Conservation (phyloP, 1,140 invertebrate species). For the Cheumatopsyche charites region DNA sequence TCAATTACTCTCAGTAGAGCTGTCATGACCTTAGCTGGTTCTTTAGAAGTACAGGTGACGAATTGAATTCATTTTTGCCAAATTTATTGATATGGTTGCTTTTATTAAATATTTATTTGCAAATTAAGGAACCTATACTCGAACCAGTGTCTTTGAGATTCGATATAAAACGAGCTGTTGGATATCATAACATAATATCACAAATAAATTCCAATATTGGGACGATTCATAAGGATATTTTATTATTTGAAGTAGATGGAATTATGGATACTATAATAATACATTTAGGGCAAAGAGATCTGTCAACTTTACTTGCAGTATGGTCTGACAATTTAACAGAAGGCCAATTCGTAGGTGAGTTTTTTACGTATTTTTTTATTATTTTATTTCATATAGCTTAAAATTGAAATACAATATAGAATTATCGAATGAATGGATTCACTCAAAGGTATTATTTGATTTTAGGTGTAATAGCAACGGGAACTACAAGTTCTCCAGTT, state of each 20-base stretch:
- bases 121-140: constrained; percentile 72
- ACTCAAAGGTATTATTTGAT: too few species aligned
- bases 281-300: constrained; percentile 75
- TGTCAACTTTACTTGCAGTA: constrained; percentile 71
- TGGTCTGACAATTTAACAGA: constrained; percentile 70
- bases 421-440: too few species aligned
- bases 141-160: constrained; percentile 76
- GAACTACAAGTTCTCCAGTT: constrained; percentile 50
- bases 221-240: constrained; percentile 51
- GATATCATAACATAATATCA: constrained; percentile 53
- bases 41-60: constrained; percentile 71
- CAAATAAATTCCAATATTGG: constrained; percentile 45
- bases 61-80: constrained; percentile 30
- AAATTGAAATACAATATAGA: too few species aligned
- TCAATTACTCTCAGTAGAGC: constrained; percentile 73
- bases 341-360: constrained; percentile 56
- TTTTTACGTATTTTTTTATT: background rate
- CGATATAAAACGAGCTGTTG: constrained; percentile 72
- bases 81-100: constrained; percentile 19
- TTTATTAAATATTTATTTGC: constrained; percentile 36
- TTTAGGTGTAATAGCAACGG: constrained; percentile 36
- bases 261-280: constrained; percentile 70
- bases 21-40: constrained; percentile 73
- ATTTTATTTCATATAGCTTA: too few species aligned
- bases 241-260: constrained; percentile 70